Evolutionary conservation across 2,888 invertebrate genomes (phyloP).

Genomic region (Cephus runcator): DNA sequence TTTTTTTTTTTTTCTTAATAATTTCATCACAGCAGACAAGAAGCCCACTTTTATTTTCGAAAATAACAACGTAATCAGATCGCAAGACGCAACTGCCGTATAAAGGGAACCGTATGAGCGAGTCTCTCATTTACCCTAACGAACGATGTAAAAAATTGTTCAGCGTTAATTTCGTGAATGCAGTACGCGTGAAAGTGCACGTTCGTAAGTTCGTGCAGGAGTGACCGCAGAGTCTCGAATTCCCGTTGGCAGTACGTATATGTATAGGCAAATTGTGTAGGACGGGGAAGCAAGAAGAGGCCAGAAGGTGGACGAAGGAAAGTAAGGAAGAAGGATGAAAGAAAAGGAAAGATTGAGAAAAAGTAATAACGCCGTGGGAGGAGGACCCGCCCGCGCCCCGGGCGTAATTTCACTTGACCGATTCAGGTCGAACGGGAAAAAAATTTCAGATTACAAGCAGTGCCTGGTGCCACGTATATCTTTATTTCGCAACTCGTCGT

Average conservation of each 20-base stretch:
- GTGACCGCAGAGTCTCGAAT: background rate
- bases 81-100: background rate
- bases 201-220: background rate
- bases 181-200: background rate
- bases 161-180: background rate
- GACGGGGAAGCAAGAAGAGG: constrained; percentile 3
- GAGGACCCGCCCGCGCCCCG: constrained; percentile 53
- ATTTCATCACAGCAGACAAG: background rate
- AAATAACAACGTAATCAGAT: background rate
- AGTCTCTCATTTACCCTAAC: background rate
- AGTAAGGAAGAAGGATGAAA: constrained; percentile 13
- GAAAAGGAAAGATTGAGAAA: constrained; percentile 3
- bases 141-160: background rate
- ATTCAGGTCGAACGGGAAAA: constrained; percentile 47
- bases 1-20: background rate
- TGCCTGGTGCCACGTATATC: constrained; percentile 35
- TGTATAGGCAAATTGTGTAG: constrained; percentile 3
- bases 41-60: background rate
- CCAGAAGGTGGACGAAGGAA: constrained; percentile 25
- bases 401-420: constrained; percentile 58
- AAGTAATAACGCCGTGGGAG: constrained; percentile 13
- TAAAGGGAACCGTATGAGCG: background rate
- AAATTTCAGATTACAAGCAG: constrained; percentile 34
- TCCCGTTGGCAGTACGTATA: background rate
- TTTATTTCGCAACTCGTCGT: constrained; percentile 44